These are phyloP conservation scores for Hypena proboscidalis DNA, from an alignment of 2,888 invertebrate genomes.

Conservation along the genomic window DNA sequence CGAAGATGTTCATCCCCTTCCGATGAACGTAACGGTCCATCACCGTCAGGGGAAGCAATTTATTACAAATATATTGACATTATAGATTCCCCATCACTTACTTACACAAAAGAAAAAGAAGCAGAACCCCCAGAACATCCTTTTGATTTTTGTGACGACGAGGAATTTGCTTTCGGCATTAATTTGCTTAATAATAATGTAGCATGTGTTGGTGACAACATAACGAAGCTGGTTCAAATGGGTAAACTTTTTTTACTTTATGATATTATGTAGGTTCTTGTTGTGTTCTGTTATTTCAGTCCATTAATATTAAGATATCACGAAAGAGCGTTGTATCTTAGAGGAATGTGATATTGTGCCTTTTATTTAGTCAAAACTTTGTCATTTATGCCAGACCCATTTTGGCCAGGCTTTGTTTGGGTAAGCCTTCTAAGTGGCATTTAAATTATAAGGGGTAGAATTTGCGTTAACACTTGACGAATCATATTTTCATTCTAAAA, in stretches of 20 bases:
- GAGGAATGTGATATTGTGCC: too few species aligned
- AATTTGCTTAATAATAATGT: slow-evolving; percentile 77
- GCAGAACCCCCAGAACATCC: slow-evolving; percentile 65
- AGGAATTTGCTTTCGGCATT: slow-evolving; percentile 77
- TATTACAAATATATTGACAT: slow-evolving; percentile 69
- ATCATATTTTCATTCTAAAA: too few species aligned
- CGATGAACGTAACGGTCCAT: slow-evolving; percentile 40
- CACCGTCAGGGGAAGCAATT: slow-evolving; percentile 65
- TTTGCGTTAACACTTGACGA: too few species aligned
- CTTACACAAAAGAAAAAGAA: slow-evolving; percentile 55
- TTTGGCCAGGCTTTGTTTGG: too few species aligned
- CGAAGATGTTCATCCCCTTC: too few species aligned
- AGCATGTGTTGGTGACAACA: slow-evolving; percentile 76
- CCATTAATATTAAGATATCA: background rate
- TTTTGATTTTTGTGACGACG: slow-evolving; percentile 77
- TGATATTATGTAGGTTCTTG: background rate
- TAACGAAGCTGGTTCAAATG: slow-evolving; percentile 76
- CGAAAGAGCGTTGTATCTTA: slow-evolving; percentile 17
- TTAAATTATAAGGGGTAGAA: too few species aligned
- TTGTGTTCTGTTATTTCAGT: too few species aligned
- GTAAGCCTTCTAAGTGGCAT: too few species aligned
- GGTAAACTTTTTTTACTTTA: slow-evolving; percentile 47
- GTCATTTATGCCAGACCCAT: too few species aligned
- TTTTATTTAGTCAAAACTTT: too few species aligned
- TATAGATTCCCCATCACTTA: slow-evolving; percentile 66